These are phyloP conservation scores for Ennomos fuscantarius DNA, from an alignment of 2,888 invertebrate species.

Conservation along the genomic window DNA sequence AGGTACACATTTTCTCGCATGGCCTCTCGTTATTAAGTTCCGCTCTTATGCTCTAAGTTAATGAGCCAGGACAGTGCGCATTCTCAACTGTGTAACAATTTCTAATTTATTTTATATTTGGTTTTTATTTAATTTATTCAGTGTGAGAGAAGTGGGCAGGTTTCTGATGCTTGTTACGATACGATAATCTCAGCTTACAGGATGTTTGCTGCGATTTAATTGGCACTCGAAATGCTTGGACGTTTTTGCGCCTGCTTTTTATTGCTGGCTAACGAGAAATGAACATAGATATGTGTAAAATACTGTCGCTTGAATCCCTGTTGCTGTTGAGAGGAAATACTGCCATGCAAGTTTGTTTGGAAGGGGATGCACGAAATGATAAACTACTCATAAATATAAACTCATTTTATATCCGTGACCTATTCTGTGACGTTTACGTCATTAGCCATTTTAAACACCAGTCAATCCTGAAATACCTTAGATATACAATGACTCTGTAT, in stretches of 20 bases:
- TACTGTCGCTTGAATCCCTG: conserved; percentile 44
- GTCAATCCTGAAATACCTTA: too few species aligned
- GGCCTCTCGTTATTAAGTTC: conserved; percentile 49
- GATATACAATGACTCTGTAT: too few species aligned
- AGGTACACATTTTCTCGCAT: conserved; percentile 44
- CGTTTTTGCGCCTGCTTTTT: conserved; percentile 70
- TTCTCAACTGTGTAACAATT: conserved; percentile 58
- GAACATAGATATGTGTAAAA: conserved; percentile 56
- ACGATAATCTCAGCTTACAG: conserved; percentile 83
- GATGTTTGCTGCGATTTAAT: conserved; percentile 81
- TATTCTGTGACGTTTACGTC: too few species aligned
- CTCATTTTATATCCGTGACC: too few species aligned
- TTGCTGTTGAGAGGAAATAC: conserved; percentile 9
- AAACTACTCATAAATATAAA: too few species aligned
- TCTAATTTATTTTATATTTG: conserved; percentile 79
- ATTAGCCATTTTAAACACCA: too few species aligned
- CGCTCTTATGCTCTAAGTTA: conserved; percentile 60
- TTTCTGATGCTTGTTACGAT: conserved; percentile 80
- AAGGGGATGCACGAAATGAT: too few species aligned
- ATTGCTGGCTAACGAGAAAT: conserved; percentile 66
- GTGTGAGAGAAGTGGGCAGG: conserved; percentile 77
- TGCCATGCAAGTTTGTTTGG: too few species aligned
- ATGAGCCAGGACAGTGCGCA: conserved; percentile 58
- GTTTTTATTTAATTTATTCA: conserved; percentile 83
- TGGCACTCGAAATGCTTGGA: conserved; percentile 77